Evolutionary conservation across 2,797 vertebrate genomes (phyloP).

Genomic region (Percopsis omiscomaycus): DNA sequence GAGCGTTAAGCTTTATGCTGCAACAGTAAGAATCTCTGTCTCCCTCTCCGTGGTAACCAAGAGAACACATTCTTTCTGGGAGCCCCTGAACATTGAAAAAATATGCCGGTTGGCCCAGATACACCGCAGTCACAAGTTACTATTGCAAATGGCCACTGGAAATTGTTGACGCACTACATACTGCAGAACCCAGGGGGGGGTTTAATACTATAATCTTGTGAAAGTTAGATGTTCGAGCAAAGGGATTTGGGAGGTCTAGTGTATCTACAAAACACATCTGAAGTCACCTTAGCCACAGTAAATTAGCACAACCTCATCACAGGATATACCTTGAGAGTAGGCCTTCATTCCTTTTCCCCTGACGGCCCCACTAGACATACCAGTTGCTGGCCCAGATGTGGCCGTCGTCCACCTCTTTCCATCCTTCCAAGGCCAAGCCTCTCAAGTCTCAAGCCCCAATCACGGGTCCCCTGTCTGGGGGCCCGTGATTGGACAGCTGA

Average conservation of each 20-base stretch:
- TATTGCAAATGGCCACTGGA: slow-evolving; percentile 49
- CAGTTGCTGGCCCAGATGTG: slow-evolving; percentile 75
- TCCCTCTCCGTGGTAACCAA: slow-evolving; percentile 71
- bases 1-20: slow-evolving; percentile 71
- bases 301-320: background rate
- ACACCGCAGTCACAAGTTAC: slow-evolving; percentile 47
- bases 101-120: slow-evolving; percentile 47
- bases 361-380: slow-evolving; percentile 35
- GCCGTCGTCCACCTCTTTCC: slow-evolving; percentile 34
- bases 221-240: slow-evolving; percentile 6
- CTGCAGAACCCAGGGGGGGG: background rate
- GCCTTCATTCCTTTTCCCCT: slow-evolving; percentile 33
- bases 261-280: slow-evolving; percentile 5
- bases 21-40: slow-evolving; percentile 72
- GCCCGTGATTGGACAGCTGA: slow-evolving; percentile 56
- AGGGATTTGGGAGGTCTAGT: slow-evolving; percentile 2
- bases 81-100: slow-evolving; percentile 62
- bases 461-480: slow-evolving; percentile 59
- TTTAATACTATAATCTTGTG: slow-evolving; percentile 4
- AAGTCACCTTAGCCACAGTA: slow-evolving; percentile 11
- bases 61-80: slow-evolving; percentile 75
- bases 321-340: slow-evolving; percentile 3
- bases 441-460: background rate
- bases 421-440: slow-evolving; percentile 37
- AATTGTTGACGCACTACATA: slow-evolving; percentile 48